A percentile compares a stretch with the other conserved stretches of the same genome.
Evolutionary conservation across 2,113 vertebrate genomes (phyloP).

Genomic region (Lamprotornis superbus): DNA sequence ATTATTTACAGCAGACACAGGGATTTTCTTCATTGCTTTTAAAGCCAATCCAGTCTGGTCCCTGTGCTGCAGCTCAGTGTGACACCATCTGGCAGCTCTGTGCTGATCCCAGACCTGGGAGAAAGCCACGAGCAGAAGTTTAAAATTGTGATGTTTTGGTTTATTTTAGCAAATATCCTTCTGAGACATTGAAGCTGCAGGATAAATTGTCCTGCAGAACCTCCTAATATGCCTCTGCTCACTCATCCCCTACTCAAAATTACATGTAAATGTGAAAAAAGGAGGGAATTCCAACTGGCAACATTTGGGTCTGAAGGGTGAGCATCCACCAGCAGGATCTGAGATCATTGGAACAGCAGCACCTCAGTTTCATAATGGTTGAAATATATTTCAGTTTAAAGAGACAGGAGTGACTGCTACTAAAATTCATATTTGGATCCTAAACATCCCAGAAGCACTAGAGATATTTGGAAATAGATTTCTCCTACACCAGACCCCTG

Average conservation of each 20-base stretch:
- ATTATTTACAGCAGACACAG: background rate
- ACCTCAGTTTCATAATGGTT: background rate
- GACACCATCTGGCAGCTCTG: background rate
- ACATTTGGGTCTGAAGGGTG: background rate
- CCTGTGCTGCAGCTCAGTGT: background rate
- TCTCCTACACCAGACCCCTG: background rate
- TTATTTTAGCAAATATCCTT: background rate
- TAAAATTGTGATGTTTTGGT: background rate
- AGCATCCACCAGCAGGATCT: background rate
- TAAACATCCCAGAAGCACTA: background rate
- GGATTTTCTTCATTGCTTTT: background rate
- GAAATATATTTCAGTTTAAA: background rate
- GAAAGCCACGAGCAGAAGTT: background rate
- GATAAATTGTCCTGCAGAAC: background rate
- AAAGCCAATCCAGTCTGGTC: background rate
- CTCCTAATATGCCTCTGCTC: background rate
- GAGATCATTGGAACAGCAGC: background rate
- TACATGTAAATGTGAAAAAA: background rate
- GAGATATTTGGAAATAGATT: background rate
- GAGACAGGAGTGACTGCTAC: background rate
- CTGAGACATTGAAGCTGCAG: background rate
- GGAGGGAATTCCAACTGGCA: background rate
- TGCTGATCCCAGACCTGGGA: background rate
- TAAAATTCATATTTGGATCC: background rate
- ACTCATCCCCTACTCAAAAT: background rate